These are phyloP conservation scores for Capricornis sumatraensis DNA, from an alignment of 2,113 vertebrate genomes.

Conservation along the genomic window DNA sequence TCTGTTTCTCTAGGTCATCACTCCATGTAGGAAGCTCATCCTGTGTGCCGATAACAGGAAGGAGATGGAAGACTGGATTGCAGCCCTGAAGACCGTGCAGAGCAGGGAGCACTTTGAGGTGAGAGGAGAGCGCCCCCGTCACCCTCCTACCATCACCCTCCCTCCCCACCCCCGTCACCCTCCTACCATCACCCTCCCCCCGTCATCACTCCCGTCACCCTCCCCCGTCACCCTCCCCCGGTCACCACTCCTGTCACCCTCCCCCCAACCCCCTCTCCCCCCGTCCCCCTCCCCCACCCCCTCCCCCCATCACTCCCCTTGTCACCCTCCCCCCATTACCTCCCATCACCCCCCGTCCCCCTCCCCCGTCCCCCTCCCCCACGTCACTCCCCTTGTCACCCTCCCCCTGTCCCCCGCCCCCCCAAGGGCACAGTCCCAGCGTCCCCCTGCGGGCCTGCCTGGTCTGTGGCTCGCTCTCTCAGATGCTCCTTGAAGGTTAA, in stretches of 20 bases:
- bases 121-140: not conserved
- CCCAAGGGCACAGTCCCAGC: fast-evolving
- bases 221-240: fast-evolving
- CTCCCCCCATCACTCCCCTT: too few relatives aligned
- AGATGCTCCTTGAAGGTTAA: not conserved
- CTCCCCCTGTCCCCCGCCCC: not conserved
- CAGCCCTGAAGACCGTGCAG: slow-evolving; percentile 92
- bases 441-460: fast-evolving
- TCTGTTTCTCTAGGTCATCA: slow-evolving; percentile 88
- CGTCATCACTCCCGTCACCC: not conserved
- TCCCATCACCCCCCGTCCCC: too few relatives aligned
- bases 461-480: not conserved
- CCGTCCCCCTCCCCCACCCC: too few relatives aligned
- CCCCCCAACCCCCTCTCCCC: too few relatives aligned
- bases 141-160: too few relatives aligned
- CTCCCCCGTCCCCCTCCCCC: too few relatives aligned
- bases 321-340: too few relatives aligned
- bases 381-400: too few relatives aligned
- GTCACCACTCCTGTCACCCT: too few relatives aligned
- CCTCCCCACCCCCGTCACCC: too few relatives aligned
- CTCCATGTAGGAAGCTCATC: slow-evolving; percentile 93
- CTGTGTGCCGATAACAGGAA: slow-evolving; percentile 97
- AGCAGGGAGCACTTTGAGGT: slow-evolving; percentile 96
- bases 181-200: too few relatives aligned
- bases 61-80: slow-evolving; percentile 99